These are phyloP conservation scores for Melanotus villosus DNA, from an alignment of 2,888 invertebrate species.

Conservation along the genomic window DNA sequence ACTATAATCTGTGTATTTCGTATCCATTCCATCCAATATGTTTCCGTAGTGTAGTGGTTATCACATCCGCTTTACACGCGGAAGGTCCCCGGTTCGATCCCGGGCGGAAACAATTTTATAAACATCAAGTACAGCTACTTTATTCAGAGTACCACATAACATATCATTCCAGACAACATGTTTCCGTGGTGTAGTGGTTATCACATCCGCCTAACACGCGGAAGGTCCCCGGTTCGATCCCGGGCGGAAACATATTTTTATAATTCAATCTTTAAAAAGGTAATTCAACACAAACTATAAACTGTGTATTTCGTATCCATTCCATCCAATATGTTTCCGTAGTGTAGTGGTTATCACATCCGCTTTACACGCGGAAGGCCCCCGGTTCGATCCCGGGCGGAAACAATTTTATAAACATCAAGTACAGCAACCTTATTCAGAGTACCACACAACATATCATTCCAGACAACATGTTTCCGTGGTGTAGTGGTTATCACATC, in stretches of 20 bases:
- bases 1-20: slow-evolving; percentile 65
- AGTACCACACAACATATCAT: too few species aligned
- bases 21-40: slow-evolving; percentile 87
- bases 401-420: slow-evolving; percentile 72
- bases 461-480: slow-evolving; percentile 66
- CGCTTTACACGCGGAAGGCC: slow-evolving; percentile 93
- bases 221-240: slow-evolving; percentile 93
- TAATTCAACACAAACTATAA: background rate
- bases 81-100: slow-evolving; percentile 92
- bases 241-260: slow-evolving; percentile 32
- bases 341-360: slow-evolving; percentile 93
- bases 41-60: slow-evolving; percentile 82
- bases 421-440: too few species aligned
- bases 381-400: slow-evolving; percentile 92
- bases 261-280: background rate
- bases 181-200: slow-evolving; percentile 82
- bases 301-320: background rate
- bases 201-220: slow-evolving; percentile 92
- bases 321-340: background rate
- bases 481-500: slow-evolving; percentile 92
- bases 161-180: too few species aligned
- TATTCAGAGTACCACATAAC: too few species aligned
- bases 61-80: slow-evolving; percentile 93
- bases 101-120: slow-evolving; percentile 81
- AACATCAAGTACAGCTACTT: too few species aligned